Evolutionary conservation across 2,113 vertebrate genomes (phyloP), one percentile per base, ranked within the genome.

Genomic region (Vidua macroura): DNA sequence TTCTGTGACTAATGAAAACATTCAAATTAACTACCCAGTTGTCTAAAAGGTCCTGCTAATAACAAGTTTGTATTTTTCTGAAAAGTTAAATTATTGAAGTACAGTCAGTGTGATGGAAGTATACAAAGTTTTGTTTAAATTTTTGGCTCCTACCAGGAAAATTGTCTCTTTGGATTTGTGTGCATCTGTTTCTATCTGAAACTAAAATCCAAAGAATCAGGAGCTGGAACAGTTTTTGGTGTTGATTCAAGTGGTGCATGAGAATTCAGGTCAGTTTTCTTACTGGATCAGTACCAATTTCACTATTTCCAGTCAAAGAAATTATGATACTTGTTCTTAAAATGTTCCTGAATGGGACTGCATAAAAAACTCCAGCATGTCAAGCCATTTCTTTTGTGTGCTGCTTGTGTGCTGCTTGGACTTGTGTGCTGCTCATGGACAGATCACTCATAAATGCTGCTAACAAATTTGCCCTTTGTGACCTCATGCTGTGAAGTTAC

Each of bases 401-500:
- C 35, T 35, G 84, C 39, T 89, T 68, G 33, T 46, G 41, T 24
- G 44, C 60, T 89, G 69, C 48, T 88, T 33, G 59, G 84, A 51
- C 39, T 89, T 68, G 33, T 46, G 41, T 24, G 44, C 60, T 89
- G 69, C 48, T 88, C 46, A 11, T 73, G 81, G 72, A 87, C 92
- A 88, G 67, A 88, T 85, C 78, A 53, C 87, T 95, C 82, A 81
- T 95, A 95, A 97, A 95, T 85, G 83, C 87, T 95, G 86, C 79
- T 86, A 95, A 96, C 96, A 96, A 96, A 95, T 87, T 84, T 96
- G 93, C 95, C 95, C 94, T 97, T 92, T 46, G 41, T 19, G 80
- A 97, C 80, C 91, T 75, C 98, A 90, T 88, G 95, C 97, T 98
- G 97, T 94, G 97, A 96, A 98, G 95, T 96, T 97, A 97, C 97